Base-by-base conservation (phyloP, 2,888 invertebrate genomes). In the Schizotus pectinicornis region DNA sequence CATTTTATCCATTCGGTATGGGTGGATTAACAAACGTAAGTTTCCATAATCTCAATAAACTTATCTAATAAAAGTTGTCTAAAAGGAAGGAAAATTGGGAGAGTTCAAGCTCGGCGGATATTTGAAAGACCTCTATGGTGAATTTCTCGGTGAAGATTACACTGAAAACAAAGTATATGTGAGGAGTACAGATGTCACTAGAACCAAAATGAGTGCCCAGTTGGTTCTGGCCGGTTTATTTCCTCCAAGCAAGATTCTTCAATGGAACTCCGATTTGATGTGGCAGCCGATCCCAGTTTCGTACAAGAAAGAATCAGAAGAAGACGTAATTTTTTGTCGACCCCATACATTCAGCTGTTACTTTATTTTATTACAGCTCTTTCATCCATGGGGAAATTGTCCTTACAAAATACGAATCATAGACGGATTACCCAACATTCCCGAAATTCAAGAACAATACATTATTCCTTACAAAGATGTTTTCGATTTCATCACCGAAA, bases 1-100 rank as follows among this genome's bases (percentile, higher is more conserved):
- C 83, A 7, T 84, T 84, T 76, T 86, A 86, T 81, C 90, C 90
- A 11, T 86, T 85, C 64, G 91, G 91, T 41, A 88, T 86, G 82
- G 90, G 89, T 50, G 89, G 90, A 73, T 79, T 92, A 46, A 91
- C 91, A 41, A 86, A 86, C 77, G 91, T 90, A 81, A 81, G 81
- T 52, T 22, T 11, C 2, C 11, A 2, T 22, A 32, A 48, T 7
- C 7, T 36, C 1, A 30, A 9, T 7, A 9, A 31, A 12, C 36
- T 22, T 12, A 43, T 39, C 11, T 32, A 9, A 39, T 7, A 39
- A 33, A 55, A 42, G 9, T 6, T 33, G 11, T 0, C 8, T 45
- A 38, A 7, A 34, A 64, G 64, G 55, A 58, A 32, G 64, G 64
- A 7, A 62, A 64, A 56, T 43, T 62, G 13, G 62, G 60, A 30